Evolutionary conservation across 92 coral and sea anemone genomes (phyloP).

Genomic region (Epizoanthus ramosus): DNA sequence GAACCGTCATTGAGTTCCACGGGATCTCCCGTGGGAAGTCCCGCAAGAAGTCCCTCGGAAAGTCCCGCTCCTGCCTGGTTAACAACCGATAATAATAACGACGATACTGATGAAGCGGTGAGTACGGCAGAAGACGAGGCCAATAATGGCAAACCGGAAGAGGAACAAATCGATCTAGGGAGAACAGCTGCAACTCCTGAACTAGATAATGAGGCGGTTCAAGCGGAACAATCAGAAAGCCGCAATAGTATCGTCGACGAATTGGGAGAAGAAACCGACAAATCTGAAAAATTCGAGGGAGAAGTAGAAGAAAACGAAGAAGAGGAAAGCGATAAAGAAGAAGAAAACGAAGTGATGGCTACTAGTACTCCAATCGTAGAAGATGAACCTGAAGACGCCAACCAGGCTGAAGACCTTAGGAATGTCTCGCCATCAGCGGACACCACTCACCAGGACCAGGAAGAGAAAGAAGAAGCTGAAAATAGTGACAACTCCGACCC

Average conservation of each 20-base stretch:
- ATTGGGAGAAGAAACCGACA: not conserved
- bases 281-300: slow-evolving; percentile 33
- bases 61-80: not conserved
- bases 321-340: slow-evolving; percentile 9
- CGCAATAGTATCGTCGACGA: not conserved
- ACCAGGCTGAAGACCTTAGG: slow-evolving; percentile 19
- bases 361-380: not conserved
- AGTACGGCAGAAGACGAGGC: not conserved
- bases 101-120: not conserved
- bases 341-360: not conserved
- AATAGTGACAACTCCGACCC: slow-evolving; percentile 16
- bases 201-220: not conserved
- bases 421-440: slow-evolving; percentile 10
- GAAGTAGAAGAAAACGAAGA: slow-evolving; percentile 39
- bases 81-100: not conserved
- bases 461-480: slow-evolving; percentile 20
- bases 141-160: not conserved
- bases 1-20: not conserved
- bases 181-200: not conserved
- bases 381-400: slow-evolving; percentile 26
- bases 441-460: slow-evolving; percentile 28
- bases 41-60: not conserved
- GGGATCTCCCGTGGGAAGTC: not conserved
- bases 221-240: not conserved
- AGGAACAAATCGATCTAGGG: not conserved